These are phyloP conservation scores for Drosophila tani DNA, from an alignment of 1,140 invertebrate species.

Conservation along the genomic window DNA sequence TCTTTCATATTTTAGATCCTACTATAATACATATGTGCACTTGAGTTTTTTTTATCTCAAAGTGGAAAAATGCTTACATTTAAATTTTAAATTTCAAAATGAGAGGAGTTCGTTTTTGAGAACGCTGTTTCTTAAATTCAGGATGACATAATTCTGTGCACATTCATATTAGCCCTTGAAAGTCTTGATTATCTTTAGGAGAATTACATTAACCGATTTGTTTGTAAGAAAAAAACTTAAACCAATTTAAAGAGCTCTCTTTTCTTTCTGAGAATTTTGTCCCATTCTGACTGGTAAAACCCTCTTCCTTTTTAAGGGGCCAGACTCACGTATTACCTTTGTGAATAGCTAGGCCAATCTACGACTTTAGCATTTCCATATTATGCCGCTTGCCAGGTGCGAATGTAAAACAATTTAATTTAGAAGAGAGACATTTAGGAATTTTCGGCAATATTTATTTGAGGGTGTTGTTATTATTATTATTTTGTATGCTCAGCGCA, in stretches of 20 bases:
- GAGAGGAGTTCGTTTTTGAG: too few relatives aligned
- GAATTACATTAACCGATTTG: not conserved
- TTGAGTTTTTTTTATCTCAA: too few relatives aligned
- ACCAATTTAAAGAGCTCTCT: not conserved
- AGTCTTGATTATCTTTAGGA: not conserved
- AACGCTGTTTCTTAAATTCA: too few relatives aligned
- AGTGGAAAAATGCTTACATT: too few relatives aligned
- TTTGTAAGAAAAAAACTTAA: too few relatives aligned
- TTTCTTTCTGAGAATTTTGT: not conserved
- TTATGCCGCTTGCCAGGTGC: not conserved
- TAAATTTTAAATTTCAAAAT: too few relatives aligned
- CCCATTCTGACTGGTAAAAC: not conserved
- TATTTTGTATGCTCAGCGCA: constrained; percentile 20
- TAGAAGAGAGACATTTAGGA: not conserved
- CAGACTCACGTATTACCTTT: constrained; percentile 7
- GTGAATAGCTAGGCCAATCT: constrained; percentile 12
- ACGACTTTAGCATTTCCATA: constrained; percentile 1
- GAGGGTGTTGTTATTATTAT: not conserved
- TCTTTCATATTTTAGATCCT: too few relatives aligned
- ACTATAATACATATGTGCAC: too few relatives aligned
- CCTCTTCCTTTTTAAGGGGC: not conserved
- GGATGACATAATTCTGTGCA: too few relatives aligned
- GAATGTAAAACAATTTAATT: constrained; percentile 31
- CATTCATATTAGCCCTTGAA: too few relatives aligned
- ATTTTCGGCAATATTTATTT: constrained; percentile 11